Base-by-base conservation (phyloP, 2,113 vertebrate genomes). In the Megaceryle torquata region DNA sequence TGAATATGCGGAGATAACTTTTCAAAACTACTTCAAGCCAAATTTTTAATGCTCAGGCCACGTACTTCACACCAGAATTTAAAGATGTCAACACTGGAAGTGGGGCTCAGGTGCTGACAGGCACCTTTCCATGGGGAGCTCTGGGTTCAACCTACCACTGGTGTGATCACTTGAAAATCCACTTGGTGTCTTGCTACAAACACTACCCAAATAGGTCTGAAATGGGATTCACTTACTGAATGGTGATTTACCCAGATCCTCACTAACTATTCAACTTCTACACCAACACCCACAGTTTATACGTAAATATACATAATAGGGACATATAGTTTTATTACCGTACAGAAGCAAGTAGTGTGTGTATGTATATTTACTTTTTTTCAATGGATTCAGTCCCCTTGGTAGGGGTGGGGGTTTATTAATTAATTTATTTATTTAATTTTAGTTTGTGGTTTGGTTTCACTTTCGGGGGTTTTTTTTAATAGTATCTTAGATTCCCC, bases 161-260 rank as follows among this genome's bases (percentile, higher is more conserved):
- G 2, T 16, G 12, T 4, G 18, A 53, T 41, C 16, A 0, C 33
- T n/a, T 1, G 0, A 25, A 29, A 53, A 8, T n/a, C 24, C 4
- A 2, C 15, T 8, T 70, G 20, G 44, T 24, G 15, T 48, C 22
- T 53, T 54, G 37, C 18, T 28, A 7, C 1, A 4, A 48, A 33
- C 25, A 54, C 43, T n/a, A 31, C 29, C 31, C 41, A 91, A 9
- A 24, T 0, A 19, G 12, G 31, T 54, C 69, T 65, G 56, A 54
- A 70, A 44, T 8, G 13, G n/a, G 39, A 11, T 9, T 11, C 20
- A 4, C 20, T 33, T 33, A 15, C 28, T 11, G 8, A 70, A 19
- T 1, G 54, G 44, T 0, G 2, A 19, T 53, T 59, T 35, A 64
- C 31, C 59, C 29, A 14, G 12, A 26, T 2, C 7, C 15, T 31